These are phyloP conservation scores for Cheilosia vulpina DNA, from an alignment of 2,888 invertebrate genomes.

Conservation along the genomic window DNA sequence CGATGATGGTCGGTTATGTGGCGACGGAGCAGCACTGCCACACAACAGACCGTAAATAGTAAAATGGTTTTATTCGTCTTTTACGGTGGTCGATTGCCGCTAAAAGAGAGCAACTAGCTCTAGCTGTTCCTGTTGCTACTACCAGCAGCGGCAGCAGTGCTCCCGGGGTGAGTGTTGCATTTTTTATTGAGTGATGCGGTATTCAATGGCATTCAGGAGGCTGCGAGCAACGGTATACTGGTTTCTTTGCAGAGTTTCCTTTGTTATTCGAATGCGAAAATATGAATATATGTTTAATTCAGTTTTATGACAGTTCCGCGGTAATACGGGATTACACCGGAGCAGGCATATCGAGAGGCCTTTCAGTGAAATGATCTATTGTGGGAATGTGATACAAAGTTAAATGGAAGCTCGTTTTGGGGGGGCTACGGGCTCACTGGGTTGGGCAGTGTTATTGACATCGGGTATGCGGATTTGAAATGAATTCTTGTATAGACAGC, in stretches of 20 bases:
- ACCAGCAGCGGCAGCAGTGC: constrained; percentile 12
- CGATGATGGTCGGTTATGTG: constrained; percentile 36
- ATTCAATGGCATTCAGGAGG: constrained; percentile 55
- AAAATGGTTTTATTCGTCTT: constrained; percentile 66
- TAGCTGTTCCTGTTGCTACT: not conserved
- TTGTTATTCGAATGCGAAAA: constrained; percentile 62
- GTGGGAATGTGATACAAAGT: constrained; percentile 52
- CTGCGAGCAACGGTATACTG: constrained; percentile 63
- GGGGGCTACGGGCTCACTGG: not conserved
- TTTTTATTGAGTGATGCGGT: constrained; percentile 55
- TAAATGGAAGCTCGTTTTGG: constrained; percentile 25
- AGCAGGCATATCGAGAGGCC: constrained; percentile 13
- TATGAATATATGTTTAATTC: constrained; percentile 75
- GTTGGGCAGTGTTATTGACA: constrained; percentile 12
- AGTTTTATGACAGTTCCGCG: constrained; percentile 61
- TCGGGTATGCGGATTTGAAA: constrained; percentile 1
- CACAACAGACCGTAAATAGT: constrained; percentile 64
- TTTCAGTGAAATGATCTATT: constrained; percentile 61
- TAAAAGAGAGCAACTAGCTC: constrained; percentile 55
- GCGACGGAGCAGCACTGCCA: constrained; percentile 37
- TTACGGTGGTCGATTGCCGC: constrained; percentile 54
- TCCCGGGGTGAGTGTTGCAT: constrained; percentile 48
- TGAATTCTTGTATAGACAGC: too few species aligned
- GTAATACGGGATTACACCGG: constrained; percentile 43
- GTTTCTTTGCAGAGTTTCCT: constrained; percentile 56